Percentiles rank a stretch among this genome's conserved stretches.
These are phyloP conservation scores for Drosophila murphyi DNA, from an alignment of 1,140 invertebrate species.

Conservation along the genomic window DNA sequence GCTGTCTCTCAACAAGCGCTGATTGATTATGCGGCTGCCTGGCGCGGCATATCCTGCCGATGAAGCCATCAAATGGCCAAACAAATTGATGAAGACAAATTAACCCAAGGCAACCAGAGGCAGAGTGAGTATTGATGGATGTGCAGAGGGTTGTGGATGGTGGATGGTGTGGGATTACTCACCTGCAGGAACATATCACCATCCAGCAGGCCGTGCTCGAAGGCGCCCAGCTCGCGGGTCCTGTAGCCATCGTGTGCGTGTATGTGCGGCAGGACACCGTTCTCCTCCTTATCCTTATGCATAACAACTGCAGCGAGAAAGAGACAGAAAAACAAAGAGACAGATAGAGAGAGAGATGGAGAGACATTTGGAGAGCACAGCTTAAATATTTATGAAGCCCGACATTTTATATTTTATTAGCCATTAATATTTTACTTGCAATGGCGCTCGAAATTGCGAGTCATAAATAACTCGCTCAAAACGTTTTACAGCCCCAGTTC, in stretches of 20 bases:
- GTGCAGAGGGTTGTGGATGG: not conserved
- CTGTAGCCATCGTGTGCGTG: conserved; percentile 87
- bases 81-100: conserved; percentile 79
- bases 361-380: not conserved
- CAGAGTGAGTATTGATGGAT: not conserved
- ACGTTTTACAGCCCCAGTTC: conserved; percentile 50
- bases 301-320: conserved; percentile 92
- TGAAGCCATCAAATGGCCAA: conserved; percentile 72
- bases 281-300: conserved; percentile 95
- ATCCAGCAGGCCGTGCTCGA: conserved; percentile 95
- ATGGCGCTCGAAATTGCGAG: conserved; percentile 24
- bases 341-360: not conserved
- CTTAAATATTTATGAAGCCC: conserved; percentile 52
- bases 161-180: conserved; percentile 63
- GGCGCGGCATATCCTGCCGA: conserved; percentile 41
- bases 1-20: conserved; percentile 52
- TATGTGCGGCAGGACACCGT: conserved; percentile 86
- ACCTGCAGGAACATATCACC: conserved; percentile 98
- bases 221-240: conserved; percentile 92
- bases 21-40: conserved; percentile 66
- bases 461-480: conserved; percentile 71
- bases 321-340: conserved; percentile 11
- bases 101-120: conserved; percentile 3
- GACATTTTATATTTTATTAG: conserved; percentile 69
- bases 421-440: conserved; percentile 68